Conservation (phyloP, 2,113 vertebrate species). For the Enhydra lutris region DNA sequence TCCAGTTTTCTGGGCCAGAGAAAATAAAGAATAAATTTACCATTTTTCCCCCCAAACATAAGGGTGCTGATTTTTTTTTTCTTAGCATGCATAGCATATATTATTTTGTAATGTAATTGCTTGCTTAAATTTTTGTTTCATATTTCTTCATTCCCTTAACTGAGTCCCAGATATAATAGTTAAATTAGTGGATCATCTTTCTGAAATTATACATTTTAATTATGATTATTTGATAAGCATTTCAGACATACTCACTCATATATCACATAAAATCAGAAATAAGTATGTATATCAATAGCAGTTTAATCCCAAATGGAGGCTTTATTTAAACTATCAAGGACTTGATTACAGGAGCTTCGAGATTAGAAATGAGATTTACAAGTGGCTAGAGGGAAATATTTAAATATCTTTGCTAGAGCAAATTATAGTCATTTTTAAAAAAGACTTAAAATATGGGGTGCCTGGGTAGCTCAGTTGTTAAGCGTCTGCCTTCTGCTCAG, state of each 20-base stretch:
- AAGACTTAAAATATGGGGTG: constrained; percentile 44
- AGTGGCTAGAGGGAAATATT: constrained; percentile 78
- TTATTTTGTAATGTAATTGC: constrained; percentile 63
- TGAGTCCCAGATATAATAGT: constrained; percentile 57
- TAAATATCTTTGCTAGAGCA: constrained; percentile 72
- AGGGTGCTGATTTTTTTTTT: constrained; percentile 31
- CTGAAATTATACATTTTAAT: constrained; percentile 76
- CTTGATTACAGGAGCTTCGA: constrained; percentile 76
- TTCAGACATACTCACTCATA: constrained; percentile 65
- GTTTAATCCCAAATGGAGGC: constrained; percentile 77
- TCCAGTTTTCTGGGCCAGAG: constrained; percentile 4
- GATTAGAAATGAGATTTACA: constrained; percentile 80
- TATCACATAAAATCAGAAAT: constrained; percentile 77
- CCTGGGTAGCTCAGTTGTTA: no score
- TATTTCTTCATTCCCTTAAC: constrained; percentile 65
- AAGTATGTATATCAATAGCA: constrained; percentile 75
- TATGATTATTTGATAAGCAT: constrained; percentile 78
- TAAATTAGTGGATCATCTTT: constrained; percentile 76
- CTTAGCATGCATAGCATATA: constrained; percentile 32
- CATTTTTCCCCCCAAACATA: not conserved
- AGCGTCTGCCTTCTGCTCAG: no score
- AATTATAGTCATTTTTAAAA: constrained; percentile 73
- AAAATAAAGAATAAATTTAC: not conserved
- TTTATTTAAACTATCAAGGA: constrained; percentile 77
- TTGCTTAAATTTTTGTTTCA: constrained; percentile 67